Base-by-base conservation (phyloP, 2,113 vertebrate species). In the Nannobrachium achirus region DNA sequence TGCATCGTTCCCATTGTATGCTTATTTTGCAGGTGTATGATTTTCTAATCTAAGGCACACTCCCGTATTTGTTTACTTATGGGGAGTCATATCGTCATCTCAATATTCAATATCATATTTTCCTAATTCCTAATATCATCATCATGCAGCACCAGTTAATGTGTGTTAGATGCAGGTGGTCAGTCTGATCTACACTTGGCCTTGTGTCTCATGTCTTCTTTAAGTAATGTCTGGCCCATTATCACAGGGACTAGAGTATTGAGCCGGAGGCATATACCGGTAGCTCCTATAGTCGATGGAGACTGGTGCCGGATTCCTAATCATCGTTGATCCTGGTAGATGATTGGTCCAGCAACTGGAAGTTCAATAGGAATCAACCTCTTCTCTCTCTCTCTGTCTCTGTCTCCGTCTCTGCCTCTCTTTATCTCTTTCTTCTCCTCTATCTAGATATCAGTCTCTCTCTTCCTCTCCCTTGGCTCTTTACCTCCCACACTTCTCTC, bases 331-430 rank as follows among this genome's bases (percentile, higher is more conserved):
- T 76, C 79, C 83, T 69, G 66, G 40, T 52, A 64, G 80, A 52
- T 76, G 77, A 72, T 73, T 75, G 75, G 80, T 84, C 81, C 74
- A 77, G 81, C 81, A 83, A 82, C 85, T 58, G 16, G 16, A 11
- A 9, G 62, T 64, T 78, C 69, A 8, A 68, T 82, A 74, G 56
- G 50, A 56, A 72, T 86, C 79, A 66, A 25, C 19, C 20, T 66
- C 56, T 25, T 45, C 44, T 13, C 11, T 58, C 19, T 52, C 7
- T 53, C 18, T 53, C 8, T 53, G 8, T 9, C n/a, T 53, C 19
- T 11, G 33, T 58, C 41, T 40, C 18, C 16, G 38, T 70, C 42
- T 72, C 66, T 56, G 48, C 39, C 52, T 62, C 60, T 56, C 42
- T 69, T 75, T 62, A 44, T 64, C 3, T 64, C 3, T 45, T 56